phyloP scores from a whole-genome alignment of 2,113 vertebrate genomes.

The Donacobius atricapilla region DNA sequence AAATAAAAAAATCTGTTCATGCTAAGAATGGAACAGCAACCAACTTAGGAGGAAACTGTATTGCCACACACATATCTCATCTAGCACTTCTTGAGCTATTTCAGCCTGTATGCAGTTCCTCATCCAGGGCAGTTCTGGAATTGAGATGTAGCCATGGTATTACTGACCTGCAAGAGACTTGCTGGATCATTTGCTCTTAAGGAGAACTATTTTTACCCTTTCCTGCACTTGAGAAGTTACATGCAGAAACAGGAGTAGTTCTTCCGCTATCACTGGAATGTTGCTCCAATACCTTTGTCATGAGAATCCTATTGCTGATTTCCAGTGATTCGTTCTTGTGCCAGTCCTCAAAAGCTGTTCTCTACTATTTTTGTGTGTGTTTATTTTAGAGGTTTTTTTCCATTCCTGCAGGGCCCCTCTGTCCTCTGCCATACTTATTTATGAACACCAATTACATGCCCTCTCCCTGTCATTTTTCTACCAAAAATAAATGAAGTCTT shows the following conservation, averaged over 20 bases:
- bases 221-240: background rate
- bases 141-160: background rate
- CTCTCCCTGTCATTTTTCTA: background rate
- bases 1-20: constrained; percentile 51
- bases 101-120: background rate
- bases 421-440: background rate
- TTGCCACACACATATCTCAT: background rate
- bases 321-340: background rate
- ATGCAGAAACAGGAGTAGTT: background rate
- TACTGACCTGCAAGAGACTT: background rate
- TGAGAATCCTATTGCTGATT: background rate
- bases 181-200: background rate
- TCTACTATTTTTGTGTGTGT: background rate
- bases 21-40: constrained; percentile 36
- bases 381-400: background rate
- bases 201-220: background rate
- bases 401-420: background rate
- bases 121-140: background rate
- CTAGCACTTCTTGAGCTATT: background rate
- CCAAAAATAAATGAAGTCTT: background rate
- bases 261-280: background rate
- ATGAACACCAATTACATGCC: background rate
- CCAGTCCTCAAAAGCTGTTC: background rate
- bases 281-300: background rate
- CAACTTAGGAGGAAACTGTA: background rate